Percentiles rank a stretch among this genome's conserved stretches.
Evolutionary conservation across 2,797 vertebrate species (phyloP).

Genomic region (Neoniphon sammara): DNA sequence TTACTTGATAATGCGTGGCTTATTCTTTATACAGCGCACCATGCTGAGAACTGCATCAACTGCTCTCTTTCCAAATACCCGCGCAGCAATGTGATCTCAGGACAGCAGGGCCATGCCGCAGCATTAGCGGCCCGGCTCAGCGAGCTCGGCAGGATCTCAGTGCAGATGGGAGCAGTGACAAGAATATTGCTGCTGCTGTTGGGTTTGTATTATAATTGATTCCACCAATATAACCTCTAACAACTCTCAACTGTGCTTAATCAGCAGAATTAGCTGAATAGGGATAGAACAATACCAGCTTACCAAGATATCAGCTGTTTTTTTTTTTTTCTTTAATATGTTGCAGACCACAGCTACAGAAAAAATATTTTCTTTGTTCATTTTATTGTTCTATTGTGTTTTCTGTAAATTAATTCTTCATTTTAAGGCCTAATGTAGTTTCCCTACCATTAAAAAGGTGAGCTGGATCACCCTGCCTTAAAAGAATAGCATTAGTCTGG

Average conservation of each 20-base stretch:
- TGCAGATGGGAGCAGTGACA: conserved; percentile 10
- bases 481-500: too few relatives aligned
- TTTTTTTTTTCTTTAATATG: too few relatives aligned
- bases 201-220: conserved; percentile 42
- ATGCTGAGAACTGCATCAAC: background rate
- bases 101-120: background rate
- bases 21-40: background rate
- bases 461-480: too few relatives aligned
- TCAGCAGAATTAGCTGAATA: too few relatives aligned
- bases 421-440: too few relatives aligned
- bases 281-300: too few relatives aligned
- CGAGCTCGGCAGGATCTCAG: background rate
- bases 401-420: too few relatives aligned
- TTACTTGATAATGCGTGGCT: background rate
- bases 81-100: background rate
- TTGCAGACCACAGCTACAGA: too few relatives aligned
- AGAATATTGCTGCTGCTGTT: conserved; percentile 10
- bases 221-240: conserved; percentile 39
- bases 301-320: too few relatives aligned
- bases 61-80: background rate
- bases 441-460: too few relatives aligned
- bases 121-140: background rate
- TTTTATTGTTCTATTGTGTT: too few relatives aligned
- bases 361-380: too few relatives aligned
- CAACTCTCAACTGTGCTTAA: conserved; percentile 29